Evolutionary conservation across 2,888 invertebrate species (phyloP).

Genomic region (Drosophila tanythrix): DNA sequence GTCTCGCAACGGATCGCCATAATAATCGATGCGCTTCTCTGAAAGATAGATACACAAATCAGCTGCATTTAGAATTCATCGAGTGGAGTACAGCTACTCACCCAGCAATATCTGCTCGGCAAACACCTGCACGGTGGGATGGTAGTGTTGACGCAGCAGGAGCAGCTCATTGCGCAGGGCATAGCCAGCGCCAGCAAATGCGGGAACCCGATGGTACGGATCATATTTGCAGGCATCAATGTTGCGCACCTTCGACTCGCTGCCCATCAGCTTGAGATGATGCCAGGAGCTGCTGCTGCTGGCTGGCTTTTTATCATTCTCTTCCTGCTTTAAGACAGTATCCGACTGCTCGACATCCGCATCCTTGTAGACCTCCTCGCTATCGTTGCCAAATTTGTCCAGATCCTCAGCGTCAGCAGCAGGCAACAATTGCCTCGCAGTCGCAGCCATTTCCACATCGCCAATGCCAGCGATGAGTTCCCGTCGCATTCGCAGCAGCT

Average conservation of each 20-base stretch:
- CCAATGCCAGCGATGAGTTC: slow-evolving; percentile 77
- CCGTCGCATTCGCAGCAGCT: slow-evolving; percentile 88
- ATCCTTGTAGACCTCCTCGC: slow-evolving; percentile 83
- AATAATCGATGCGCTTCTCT: slow-evolving; percentile 92
- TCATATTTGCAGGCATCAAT: slow-evolving; percentile 86
- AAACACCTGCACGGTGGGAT: slow-evolving; percentile 96
- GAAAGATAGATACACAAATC: slow-evolving; percentile 8
- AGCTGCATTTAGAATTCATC: not conserved
- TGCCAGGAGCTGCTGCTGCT: slow-evolving; percentile 80
- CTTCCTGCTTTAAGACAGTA: slow-evolving; percentile 32
- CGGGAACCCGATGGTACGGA: slow-evolving; percentile 92
- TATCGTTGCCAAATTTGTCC: slow-evolving; percentile 83
- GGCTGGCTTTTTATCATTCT: slow-evolving; percentile 69
- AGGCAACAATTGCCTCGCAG: slow-evolving; percentile 25
- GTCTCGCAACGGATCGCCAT: slow-evolving; percentile 97
- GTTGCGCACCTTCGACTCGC: slow-evolving; percentile 65
- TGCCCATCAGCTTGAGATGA: slow-evolving; percentile 72
- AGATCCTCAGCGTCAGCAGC: slow-evolving; percentile 65
- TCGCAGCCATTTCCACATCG: slow-evolving; percentile 27
- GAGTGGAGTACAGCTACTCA: slow-evolving; percentile 79
- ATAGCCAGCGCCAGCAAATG: slow-evolving; percentile 91
- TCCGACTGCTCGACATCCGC: slow-evolving; percentile 42
- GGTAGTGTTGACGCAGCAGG: slow-evolving; percentile 91
- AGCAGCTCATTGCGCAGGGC: slow-evolving; percentile 91
- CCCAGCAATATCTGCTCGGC: slow-evolving; percentile 91